Evolutionary conservation across 2,113 vertebrate species (phyloP).

Genomic region (Orcinus orca): DNA sequence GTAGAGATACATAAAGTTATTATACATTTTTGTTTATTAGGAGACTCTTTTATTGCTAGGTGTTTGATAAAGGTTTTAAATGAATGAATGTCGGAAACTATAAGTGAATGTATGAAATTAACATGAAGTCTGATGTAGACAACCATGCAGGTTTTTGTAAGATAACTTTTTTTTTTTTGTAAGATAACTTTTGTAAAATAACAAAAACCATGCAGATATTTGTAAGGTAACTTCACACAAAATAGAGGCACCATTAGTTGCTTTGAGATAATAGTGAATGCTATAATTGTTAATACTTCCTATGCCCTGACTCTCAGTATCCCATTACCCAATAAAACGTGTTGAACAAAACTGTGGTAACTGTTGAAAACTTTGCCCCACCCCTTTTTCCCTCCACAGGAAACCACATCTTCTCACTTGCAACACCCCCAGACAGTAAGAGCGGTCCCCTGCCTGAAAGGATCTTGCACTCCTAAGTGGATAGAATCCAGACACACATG

Average conservation of each 20-base stretch:
- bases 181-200: no score
- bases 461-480: slow-evolving; percentile 49
- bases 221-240: neutral
- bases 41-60: neutral
- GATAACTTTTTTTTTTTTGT: neutral
- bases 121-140: neutral
- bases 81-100: neutral
- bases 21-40: neutral
- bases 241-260: neutral
- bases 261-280: neutral
- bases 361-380: slow-evolving; percentile 44
- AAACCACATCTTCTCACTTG: slow-evolving; percentile 49
- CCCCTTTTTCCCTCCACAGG: neutral
- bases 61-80: neutral
- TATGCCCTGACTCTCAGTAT: neutral
- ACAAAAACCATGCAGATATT: neutral
- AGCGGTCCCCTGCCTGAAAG: slow-evolving; percentile 56
- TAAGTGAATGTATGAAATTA: neutral
- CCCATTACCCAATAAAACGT: neutral
- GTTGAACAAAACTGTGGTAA: slow-evolving; percentile 2
- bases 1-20: neutral
- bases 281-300: neutral
- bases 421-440: slow-evolving; percentile 64
- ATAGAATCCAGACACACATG: slow-evolving; percentile 65
- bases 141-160: neutral